Base-by-base conservation (phyloP, 2,888 invertebrate genomes). In the Coleophora deauratella region DNA sequence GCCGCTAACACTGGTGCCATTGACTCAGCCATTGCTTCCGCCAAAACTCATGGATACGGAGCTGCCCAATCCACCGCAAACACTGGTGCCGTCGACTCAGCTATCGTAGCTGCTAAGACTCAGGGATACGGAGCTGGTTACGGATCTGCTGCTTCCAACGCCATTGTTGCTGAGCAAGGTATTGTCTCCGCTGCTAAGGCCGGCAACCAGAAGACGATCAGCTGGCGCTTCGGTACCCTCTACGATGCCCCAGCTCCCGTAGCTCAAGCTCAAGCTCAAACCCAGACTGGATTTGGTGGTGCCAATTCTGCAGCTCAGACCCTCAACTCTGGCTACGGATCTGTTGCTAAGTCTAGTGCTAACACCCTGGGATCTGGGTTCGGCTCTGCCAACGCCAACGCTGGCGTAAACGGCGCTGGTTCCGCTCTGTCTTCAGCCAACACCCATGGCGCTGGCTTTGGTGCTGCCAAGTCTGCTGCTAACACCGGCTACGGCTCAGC, bases 151-250 rank as follows among this genome's bases (percentile, higher is more conserved):
- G 66, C 65, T 7, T 72, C 79, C 4, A 68, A 63, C 44, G 78
- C 74, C 2, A 65, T 73, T 41, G 57, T 67, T 11, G 60, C 66
- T 38, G 65, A 65, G 8, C 49, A 59, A 30, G 68, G 68, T n/a
- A 66, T 64, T 27, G 45, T 57, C 21, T 62, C 70, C 9, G 58
- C 68, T 3, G 72, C 72, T 41, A 70, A 66, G 42, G 43, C 59
- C 11, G 43, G 54, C 40, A 56, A 56, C 37, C 59, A 66, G 36
- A 68, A 64, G 40, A 60, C 63, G 38, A 69, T 74, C 55, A 65
- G 66, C 44, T 82, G 82, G 82, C 73, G 64, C 32, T 81, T 82
- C 48, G 82, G 82, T 10, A 74, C 77, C 15, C 49, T 60, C 1
- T 82, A 81, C 48, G 68, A 66, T 38, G 46, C 45, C 9, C 78